Evolutionary conservation across 2,113 vertebrate genomes (phyloP).

Genomic region (Pseudonaja textilis): DNA sequence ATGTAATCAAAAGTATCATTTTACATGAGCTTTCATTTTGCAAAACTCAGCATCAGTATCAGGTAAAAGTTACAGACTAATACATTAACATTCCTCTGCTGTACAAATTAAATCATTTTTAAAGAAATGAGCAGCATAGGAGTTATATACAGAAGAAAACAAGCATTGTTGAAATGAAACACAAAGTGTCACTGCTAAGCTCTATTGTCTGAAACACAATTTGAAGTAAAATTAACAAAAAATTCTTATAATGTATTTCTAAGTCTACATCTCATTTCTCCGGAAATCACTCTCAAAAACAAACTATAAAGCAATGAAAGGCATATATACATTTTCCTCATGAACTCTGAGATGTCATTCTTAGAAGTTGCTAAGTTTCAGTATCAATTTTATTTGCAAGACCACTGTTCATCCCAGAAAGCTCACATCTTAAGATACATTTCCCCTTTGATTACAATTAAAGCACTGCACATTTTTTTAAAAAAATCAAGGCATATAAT

Average conservation of each 20-base stretch:
- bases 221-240: slow-evolving; percentile 77
- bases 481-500: slow-evolving; percentile 72
- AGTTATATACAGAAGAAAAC: slow-evolving; percentile 88
- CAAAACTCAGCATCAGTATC: slow-evolving; percentile 82
- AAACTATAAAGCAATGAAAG: slow-evolving; percentile 83
- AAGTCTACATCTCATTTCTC: slow-evolving; percentile 80
- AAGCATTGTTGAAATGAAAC: slow-evolving; percentile 84
- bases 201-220: slow-evolving; percentile 76
- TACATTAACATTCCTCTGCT: slow-evolving; percentile 91
- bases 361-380: slow-evolving; percentile 69
- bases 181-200: slow-evolving; percentile 71
- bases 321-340: slow-evolving; percentile 87
- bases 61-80: slow-evolving; percentile 85
- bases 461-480: slow-evolving; percentile 65
- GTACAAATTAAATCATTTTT: slow-evolving; percentile 91
- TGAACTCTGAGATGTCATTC: slow-evolving; percentile 70
- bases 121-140: slow-evolving; percentile 86
- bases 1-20: slow-evolving; percentile 76
- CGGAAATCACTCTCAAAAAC: slow-evolving; percentile 66
- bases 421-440: slow-evolving; percentile 69
- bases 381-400: slow-evolving; percentile 67
- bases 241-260: slow-evolving; percentile 72
- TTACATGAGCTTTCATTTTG: slow-evolving; percentile 77
- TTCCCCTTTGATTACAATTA: slow-evolving; percentile 71
- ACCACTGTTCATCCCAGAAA: slow-evolving; percentile 67